Conservation (phyloP, 35 echinoderm and acorn worm genomes). For the Acanthaster planci region DNA sequence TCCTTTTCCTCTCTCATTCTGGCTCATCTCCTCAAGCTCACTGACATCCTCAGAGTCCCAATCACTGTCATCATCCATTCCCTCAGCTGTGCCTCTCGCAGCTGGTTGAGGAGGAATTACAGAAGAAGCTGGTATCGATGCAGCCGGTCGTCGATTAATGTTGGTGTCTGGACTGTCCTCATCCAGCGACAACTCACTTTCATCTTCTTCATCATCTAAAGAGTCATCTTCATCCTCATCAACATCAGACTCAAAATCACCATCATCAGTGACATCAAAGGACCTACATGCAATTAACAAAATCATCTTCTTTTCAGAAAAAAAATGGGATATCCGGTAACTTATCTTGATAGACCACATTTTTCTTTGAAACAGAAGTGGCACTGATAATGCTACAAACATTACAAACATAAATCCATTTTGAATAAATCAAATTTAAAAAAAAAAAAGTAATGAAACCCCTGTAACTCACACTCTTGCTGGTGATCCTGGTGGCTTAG, state of each 20-base stretch:
- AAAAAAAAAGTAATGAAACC: background rate
- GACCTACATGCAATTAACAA: slow-evolving; percentile 42
- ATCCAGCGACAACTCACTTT: background rate
- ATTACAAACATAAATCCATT: background rate
- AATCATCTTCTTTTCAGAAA: too few relatives aligned
- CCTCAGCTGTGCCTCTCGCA: slow-evolving; percentile 7
- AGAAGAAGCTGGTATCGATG: background rate
- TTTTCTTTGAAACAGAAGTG: background rate
- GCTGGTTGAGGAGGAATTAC: background rate
- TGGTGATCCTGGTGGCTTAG: slow-evolving; percentile 38
- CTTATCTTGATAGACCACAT: too few relatives aligned
- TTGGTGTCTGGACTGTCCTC: background rate
- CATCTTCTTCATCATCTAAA: slow-evolving; percentile 40
- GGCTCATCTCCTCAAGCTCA: slow-evolving; percentile 67
- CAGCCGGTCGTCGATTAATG: background rate
- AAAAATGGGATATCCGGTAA: too few relatives aligned
- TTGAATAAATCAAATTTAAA: background rate
- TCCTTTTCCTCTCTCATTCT: background rate
- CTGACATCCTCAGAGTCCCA: slow-evolving; percentile 90
- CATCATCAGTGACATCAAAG: slow-evolving; percentile 57
- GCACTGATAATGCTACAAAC: background rate
- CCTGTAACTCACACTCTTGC: slow-evolving; percentile 65
- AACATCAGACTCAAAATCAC: slow-evolving; percentile 44
- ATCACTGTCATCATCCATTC: slow-evolving; percentile 55
- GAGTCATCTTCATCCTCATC: slow-evolving; percentile 63